Percentiles rank a stretch among this genome's conserved stretches.
Evolutionary conservation across 2,797 vertebrate genomes (phyloP).

Genomic region (Melanotaenia parkinsoni): DNA sequence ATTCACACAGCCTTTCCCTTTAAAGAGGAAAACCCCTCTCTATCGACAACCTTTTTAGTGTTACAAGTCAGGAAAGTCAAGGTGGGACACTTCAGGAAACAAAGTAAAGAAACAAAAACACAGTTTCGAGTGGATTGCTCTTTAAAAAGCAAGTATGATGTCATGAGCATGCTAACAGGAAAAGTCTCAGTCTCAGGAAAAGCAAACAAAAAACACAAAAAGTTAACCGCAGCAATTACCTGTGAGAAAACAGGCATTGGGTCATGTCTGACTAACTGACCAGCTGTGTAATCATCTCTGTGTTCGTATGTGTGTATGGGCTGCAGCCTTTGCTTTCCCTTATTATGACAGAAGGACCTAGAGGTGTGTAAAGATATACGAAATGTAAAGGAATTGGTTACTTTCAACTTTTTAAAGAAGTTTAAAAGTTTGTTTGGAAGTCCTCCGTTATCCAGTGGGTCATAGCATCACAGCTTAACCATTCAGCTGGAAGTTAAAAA

Average conservation of each 20-base stretch:
- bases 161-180: slow-evolving; percentile 39
- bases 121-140: neutral
- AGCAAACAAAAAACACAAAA: slow-evolving; percentile 24
- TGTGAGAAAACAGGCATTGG: slow-evolving; percentile 53
- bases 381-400: neutral
- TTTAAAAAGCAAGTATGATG: neutral
- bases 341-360: slow-evolving; percentile 2
- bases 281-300: slow-evolving; percentile 6
- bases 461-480: neutral
- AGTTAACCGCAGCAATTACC: slow-evolving; percentile 22
- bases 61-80: neutral
- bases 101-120: neutral
- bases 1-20: neutral
- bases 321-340: slow-evolving; percentile 14
- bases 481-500: neutral
- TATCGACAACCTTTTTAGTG: neutral
- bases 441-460: neutral
- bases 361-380: slow-evolving; percentile 4
- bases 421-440: neutral
- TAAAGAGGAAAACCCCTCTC: neutral
- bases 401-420: neutral
- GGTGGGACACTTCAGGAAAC: neutral
- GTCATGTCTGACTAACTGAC: slow-evolving; percentile 47
- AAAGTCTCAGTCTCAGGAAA: slow-evolving; percentile 24
- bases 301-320: slow-evolving; percentile 8